A percentile compares a stretch with the other conserved stretches of the same genome.
These are phyloP conservation scores for Ia io DNA, from an alignment of 2,113 vertebrate genomes.

Conservation along the genomic window DNA sequence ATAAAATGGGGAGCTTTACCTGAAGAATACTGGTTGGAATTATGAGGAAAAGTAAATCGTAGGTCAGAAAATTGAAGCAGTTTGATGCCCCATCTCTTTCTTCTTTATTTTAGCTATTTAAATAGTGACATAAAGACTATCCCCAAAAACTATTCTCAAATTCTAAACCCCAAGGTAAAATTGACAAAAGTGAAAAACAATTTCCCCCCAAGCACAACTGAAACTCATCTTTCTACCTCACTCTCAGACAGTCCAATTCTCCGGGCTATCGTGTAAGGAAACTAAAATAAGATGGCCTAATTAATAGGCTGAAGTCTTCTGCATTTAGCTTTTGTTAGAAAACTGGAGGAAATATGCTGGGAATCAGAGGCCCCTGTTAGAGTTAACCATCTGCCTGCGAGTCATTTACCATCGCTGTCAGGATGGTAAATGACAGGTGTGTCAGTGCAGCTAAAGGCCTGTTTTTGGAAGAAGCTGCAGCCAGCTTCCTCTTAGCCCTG, in stretches of 20 bases:
- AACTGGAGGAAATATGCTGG: not conserved
- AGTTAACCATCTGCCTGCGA: constrained; percentile 5
- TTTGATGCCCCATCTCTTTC: not conserved
- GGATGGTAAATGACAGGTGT: not conserved
- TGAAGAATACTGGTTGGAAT: constrained; percentile 10
- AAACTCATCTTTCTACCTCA: not conserved
- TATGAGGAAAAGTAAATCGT: not conserved
- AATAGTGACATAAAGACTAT: not conserved
- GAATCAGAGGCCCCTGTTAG: not conserved
- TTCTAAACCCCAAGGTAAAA: not conserved
- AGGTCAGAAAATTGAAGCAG: not conserved
- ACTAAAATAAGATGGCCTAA: not conserved
- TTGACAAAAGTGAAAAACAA: not conserved
- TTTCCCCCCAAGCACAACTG: not conserved
- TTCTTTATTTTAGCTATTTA: constrained; percentile 21
- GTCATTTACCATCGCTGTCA: not conserved
- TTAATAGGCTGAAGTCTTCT: not conserved
- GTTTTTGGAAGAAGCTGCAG: not conserved
- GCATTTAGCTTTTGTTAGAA: not conserved
- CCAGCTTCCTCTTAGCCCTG: not conserved
- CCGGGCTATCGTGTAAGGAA: not conserved
- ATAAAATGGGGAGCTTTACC: not conserved
- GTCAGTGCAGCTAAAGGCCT: not conserved
- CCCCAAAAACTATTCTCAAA: not conserved
- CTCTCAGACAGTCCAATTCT: not conserved